Percentiles rank a stretch among this genome's conserved stretches.
phyloP scores from a whole-genome alignment of 2,797 vertebrate species.

The Hapalemur alaotrensis region DNA sequence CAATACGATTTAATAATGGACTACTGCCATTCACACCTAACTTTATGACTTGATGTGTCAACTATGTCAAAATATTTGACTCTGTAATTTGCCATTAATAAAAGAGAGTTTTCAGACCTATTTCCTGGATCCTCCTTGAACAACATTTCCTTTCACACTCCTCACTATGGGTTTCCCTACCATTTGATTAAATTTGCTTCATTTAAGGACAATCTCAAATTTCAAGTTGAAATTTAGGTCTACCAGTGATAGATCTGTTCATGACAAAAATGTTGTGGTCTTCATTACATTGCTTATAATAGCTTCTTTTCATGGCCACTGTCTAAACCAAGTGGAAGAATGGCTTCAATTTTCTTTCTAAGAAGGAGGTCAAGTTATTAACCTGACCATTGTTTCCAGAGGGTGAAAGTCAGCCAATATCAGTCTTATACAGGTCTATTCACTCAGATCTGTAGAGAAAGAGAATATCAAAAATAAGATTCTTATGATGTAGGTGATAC shows the following conservation, averaged over 20 bases:
- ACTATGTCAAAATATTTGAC: not conserved
- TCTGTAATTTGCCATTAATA: not conserved
- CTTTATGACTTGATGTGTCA: not conserved
- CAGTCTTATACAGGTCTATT: slow-evolving; percentile 63
- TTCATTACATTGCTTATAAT: slow-evolving; percentile 78
- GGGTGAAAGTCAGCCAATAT: slow-evolving; percentile 70
- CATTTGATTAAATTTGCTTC: slow-evolving; percentile 45
- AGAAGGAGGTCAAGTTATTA: slow-evolving; percentile 81
- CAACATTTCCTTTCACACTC: not conserved
- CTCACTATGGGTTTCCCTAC: not conserved
- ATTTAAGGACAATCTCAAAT: slow-evolving; percentile 75
- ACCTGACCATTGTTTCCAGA: slow-evolving; percentile 75
- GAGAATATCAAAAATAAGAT: not conserved
- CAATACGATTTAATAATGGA: not conserved
- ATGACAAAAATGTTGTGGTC: slow-evolving; percentile 57
- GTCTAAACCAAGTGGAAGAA: slow-evolving; percentile 79
- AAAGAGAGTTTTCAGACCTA: not conserved
- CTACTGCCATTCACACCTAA: not conserved
- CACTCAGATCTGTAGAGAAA: not conserved
- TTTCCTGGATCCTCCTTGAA: not conserved
- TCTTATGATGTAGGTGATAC: not conserved
- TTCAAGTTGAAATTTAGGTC: slow-evolving; percentile 71
- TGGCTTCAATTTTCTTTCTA: slow-evolving; percentile 81
- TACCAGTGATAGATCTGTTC: slow-evolving; percentile 64
- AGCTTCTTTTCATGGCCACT: slow-evolving; percentile 72